Base-by-base conservation (phyloP, 2,888 invertebrate species). In the Lobophora halterata region DNA sequence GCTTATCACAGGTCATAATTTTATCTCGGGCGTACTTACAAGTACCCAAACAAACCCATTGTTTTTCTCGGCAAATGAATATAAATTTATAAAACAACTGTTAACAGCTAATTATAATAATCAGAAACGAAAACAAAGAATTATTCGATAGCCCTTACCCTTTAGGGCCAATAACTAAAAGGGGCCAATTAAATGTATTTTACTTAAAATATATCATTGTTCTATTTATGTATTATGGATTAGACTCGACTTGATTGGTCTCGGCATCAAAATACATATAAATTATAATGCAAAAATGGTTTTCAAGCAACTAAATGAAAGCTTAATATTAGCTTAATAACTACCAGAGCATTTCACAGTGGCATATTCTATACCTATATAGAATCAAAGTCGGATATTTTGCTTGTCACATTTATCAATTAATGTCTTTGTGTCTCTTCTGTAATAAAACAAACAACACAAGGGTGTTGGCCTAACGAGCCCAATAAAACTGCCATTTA, bases 1-100 rank as follows among this genome's bases (percentile, higher is more conserved):
- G 30, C 49, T 12, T 58, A 63, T 61, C 56, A n/a, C 30, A 18
- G 32, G 32, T 49, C 45, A 3, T 20, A 20, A 49, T 39, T 30
- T 30, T 31, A 29, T 38, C 17, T 7, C 20, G 12, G 27, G 25
- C 17, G 12, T 11, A 12, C 19, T 17, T 27, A 29, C n/a, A 18
- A 12, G 18, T 23, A 30, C n/a, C 17, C n/a, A 6, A 5, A 6
- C 23, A 33, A 26, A 18, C n/a, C 2, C 10, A 9, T 19, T 18
- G 12, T n/a, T 11, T 24, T 17, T 17, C 10, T 12, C 11, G 5
- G 18, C 7, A 33, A 11, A 8, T 16, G 8, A 13, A 25, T 19
- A 32, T 18, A 25, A 16, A 34, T 24, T 33, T 17, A 23, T 35
- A 8, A 30, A 30, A 41, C 30, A 41, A 29, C 31, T 38, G 27